phyloP scores from a whole-genome alignment of 2,113 vertebrate species.

The Dromas ardeola region DNA sequence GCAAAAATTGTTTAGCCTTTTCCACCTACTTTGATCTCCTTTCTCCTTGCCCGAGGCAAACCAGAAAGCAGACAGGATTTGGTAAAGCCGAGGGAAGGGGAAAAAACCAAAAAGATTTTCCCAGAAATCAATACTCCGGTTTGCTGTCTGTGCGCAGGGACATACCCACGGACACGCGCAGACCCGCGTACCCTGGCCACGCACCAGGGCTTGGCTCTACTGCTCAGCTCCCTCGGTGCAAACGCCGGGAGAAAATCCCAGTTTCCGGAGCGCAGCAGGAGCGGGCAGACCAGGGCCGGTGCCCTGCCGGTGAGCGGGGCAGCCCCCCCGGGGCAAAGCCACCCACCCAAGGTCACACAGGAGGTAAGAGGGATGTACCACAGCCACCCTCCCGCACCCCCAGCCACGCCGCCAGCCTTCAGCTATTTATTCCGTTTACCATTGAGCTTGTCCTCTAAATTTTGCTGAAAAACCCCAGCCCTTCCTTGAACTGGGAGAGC shows the following conservation, averaged over 20 bases:
- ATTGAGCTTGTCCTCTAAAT: neutral
- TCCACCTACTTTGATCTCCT: neutral
- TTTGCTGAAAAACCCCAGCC: neutral
- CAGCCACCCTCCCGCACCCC: neutral
- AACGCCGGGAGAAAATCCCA: neutral
- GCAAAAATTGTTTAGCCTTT: neutral
- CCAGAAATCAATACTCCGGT: neutral
- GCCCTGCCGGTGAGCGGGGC: neutral
- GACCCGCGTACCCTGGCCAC: neutral
- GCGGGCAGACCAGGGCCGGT: neutral
- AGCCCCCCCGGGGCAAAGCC: neutral
- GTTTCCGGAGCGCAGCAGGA: neutral
- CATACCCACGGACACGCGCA: neutral
- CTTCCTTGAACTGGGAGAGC: neutral
- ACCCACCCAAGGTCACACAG: fast-evolving
- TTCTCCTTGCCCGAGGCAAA: neutral
- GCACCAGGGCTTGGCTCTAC: neutral
- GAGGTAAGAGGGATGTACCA: neutral
- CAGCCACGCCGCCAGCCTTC: neutral
- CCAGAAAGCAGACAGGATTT: neutral
- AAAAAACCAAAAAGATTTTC: neutral
- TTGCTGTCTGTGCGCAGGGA: neutral
- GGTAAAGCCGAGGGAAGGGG: neutral
- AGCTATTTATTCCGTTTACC: neutral
- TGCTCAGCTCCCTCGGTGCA: neutral